These are phyloP conservation scores for Budorcas taxicolor DNA, from an alignment of 2,113 vertebrate genomes.

Conservation along the genomic window DNA sequence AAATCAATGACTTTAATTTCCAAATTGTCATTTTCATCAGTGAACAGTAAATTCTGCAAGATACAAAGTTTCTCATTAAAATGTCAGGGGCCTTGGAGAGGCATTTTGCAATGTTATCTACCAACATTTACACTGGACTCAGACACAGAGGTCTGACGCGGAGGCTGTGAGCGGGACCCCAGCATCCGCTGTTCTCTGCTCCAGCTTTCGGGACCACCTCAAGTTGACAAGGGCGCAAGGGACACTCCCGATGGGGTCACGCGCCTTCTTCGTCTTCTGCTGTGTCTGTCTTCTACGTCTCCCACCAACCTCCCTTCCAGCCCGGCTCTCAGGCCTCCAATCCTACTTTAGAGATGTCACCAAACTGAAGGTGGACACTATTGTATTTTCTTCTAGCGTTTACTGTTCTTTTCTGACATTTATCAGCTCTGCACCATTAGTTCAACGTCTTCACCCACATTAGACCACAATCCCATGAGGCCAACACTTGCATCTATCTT, in stretches of 20 bases:
- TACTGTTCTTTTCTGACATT: not conserved
- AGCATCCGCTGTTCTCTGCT: not conserved
- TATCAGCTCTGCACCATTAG: not conserved
- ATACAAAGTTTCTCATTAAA: not conserved
- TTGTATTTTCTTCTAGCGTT: not conserved
- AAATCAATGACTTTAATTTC: conserved; percentile 99
- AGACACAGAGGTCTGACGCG: not conserved
- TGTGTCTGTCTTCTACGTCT: not conserved
- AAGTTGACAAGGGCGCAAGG: not conserved
- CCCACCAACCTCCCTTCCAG: not conserved
- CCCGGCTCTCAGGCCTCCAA: not conserved
- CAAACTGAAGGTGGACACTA: not conserved
- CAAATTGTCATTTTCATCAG: conserved; percentile 93
- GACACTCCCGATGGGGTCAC: fast-evolving
- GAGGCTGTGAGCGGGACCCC: not conserved
- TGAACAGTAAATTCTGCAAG: conserved; percentile 95
- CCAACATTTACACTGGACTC: not conserved
- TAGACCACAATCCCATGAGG: not conserved
- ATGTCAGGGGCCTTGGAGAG: not conserved
- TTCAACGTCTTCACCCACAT: not conserved
- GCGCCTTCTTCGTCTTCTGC: not conserved
- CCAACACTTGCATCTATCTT: not conserved
- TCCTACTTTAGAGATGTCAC: not conserved
- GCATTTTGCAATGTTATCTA: too few relatives aligned
- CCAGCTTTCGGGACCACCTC: not conserved